Evolutionary conservation across 2,797 vertebrate genomes (phyloP).

Genomic region (Amblyopsis hoosieri): DNA sequence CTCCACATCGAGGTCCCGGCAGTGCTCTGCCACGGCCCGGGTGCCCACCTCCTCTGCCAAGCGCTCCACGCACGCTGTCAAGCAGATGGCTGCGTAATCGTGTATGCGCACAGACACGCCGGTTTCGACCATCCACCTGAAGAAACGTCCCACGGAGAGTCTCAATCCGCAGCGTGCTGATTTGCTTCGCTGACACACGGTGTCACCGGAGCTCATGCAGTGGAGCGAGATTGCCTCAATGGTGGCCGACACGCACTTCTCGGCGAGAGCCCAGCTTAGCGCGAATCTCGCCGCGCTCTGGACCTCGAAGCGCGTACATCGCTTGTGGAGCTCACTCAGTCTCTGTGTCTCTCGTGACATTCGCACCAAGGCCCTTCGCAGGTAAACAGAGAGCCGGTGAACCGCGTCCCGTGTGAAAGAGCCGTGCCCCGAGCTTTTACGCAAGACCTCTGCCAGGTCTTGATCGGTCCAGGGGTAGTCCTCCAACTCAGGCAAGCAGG

Average conservation of each 20-base stretch:
- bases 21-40: constrained; percentile 77
- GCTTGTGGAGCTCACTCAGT: constrained; percentile 86
- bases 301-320: constrained; percentile 91
- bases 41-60: constrained; percentile 84
- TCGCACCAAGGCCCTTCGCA: constrained; percentile 86
- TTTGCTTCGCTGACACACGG: constrained; percentile 79
- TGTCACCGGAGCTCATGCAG: constrained; percentile 90
- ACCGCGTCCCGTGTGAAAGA: constrained; percentile 80
- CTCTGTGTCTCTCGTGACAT: constrained; percentile 90
- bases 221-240: constrained; percentile 88
- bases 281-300: constrained; percentile 88
- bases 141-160: constrained; percentile 90
- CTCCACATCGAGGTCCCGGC: constrained; percentile 8
- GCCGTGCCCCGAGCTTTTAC: constrained; percentile 65
- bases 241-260: constrained; percentile 83
- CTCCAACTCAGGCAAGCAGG: constrained; percentile 89
- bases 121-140: constrained; percentile 96
- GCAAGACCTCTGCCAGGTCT: constrained; percentile 81
- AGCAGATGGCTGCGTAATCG: constrained; percentile 88
- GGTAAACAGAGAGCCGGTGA: constrained; percentile 77
- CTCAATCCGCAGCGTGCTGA: constrained; percentile 87
- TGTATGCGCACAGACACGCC: constrained; percentile 91
- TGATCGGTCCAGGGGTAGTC: constrained; percentile 91
- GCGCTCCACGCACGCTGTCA: constrained; percentile 88
- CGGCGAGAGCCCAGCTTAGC: constrained; percentile 86